These are phyloP conservation scores for Tretioscincus oriximinensis DNA, from an alignment of 2,113 vertebrate species.

Conservation along the genomic window DNA sequence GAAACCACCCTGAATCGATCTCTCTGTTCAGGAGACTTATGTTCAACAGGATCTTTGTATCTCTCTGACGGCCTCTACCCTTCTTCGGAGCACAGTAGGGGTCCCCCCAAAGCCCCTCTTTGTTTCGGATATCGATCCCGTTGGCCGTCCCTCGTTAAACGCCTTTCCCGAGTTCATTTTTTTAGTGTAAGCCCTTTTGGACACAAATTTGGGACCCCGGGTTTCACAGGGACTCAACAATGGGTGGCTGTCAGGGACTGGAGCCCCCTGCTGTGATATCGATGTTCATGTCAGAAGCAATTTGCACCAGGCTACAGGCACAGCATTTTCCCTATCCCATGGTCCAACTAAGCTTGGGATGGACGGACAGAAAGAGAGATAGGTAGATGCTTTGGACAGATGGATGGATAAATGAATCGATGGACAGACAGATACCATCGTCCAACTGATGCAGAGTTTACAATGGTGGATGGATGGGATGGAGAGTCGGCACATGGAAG, in stretches of 20 bases:
- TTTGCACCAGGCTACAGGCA: neutral
- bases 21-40: neutral
- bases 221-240: neutral
- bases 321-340: neutral
- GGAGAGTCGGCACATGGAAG: too few species aligned
- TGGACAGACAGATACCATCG: too few species aligned
- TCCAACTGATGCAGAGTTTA: too few species aligned
- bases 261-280: accelerated
- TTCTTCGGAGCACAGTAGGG: neutral
- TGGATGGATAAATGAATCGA: too few species aligned
- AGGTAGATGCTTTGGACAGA: too few species aligned
- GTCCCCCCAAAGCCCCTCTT: neutral
- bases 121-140: neutral
- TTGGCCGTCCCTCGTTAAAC: neutral
- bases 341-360: too few species aligned
- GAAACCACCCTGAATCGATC: neutral
- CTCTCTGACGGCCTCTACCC: neutral
- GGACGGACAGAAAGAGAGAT: too few species aligned
- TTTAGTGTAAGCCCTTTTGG: slow-evolving; percentile 8
- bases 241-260: accelerated
- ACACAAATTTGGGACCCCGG: neutral
- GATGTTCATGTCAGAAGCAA: accelerated
- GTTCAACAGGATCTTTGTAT: neutral
- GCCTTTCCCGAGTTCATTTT: neutral
- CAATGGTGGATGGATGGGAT: too few species aligned